Evolutionary conservation across 2,113 vertebrate species (phyloP).

Genomic region (Anarhynchus alexandrinus): DNA sequence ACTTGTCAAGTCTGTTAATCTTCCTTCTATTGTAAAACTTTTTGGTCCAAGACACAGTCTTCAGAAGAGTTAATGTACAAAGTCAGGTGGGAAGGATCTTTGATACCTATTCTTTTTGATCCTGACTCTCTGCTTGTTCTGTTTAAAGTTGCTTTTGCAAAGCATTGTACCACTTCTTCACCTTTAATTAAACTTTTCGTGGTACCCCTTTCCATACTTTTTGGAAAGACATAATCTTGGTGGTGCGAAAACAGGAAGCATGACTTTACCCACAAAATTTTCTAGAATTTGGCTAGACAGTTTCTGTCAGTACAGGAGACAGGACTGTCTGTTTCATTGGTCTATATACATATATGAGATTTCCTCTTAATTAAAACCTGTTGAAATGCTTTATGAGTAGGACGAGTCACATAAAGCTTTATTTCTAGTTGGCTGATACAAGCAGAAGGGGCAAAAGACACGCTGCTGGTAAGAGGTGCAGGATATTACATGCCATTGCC

Average conservation of each 20-base stretch:
- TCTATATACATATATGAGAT: not conserved
- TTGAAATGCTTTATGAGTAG: not conserved
- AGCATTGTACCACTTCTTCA: not conserved
- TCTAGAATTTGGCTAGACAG: not conserved
- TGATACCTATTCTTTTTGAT: not conserved
- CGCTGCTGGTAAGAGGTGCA: rapidly evolving
- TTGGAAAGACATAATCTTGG: not conserved
- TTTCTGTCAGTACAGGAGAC: not conserved
- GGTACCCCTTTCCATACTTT: not conserved
- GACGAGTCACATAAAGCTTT: not conserved
- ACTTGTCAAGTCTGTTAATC: not conserved
- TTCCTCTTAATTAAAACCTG: not conserved
- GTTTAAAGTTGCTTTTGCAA: not conserved
- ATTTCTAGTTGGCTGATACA: not conserved
- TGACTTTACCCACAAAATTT: not conserved
- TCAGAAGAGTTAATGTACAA: not conserved
- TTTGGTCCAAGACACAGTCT: not conserved
- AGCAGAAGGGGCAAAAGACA: not conserved
- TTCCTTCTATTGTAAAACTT: not conserved
- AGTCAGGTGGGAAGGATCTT: not conserved
- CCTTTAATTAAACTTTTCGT: not conserved
- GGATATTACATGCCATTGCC: not conserved
- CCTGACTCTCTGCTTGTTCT: not conserved
- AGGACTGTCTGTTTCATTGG: not conserved
- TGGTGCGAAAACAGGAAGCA: not conserved